Evolutionary conservation across 2,888 invertebrate species (phyloP).

Genomic region (Erebia ligea): DNA sequence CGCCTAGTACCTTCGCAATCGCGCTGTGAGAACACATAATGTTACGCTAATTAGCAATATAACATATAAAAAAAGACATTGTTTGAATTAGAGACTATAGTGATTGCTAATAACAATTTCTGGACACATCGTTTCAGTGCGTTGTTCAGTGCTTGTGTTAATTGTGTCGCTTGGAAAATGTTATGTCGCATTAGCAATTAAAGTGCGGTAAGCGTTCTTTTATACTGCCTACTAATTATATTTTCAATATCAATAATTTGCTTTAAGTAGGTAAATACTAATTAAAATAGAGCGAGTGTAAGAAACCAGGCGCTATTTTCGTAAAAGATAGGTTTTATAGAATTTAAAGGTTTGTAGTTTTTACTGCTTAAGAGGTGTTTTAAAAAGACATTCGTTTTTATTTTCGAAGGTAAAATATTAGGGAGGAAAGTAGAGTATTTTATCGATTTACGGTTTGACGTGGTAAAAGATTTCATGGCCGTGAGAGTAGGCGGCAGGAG

Average conservation of each 20-base stretch:
- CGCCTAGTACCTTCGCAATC: conserved; percentile 63
- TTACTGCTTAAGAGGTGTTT: not conserved
- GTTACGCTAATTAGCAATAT: conserved; percentile 21
- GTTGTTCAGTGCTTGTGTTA: conserved; percentile 17
- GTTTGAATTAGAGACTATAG: not conserved
- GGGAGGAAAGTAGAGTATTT: not conserved
- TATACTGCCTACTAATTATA: not conserved
- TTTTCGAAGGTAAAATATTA: not conserved
- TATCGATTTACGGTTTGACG: conserved; percentile 33
- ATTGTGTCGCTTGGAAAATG: conserved; percentile 16
- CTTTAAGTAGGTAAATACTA: not conserved
- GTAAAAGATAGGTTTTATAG: not conserved
- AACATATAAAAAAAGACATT: conserved; percentile 14
- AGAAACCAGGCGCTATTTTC: not conserved
- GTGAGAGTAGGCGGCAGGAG: conserved; percentile 68
- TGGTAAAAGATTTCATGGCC: conserved; percentile 53
- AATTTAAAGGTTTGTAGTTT: too few relatives aligned
- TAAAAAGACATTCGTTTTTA: not conserved
- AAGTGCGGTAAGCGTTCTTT: conserved; percentile 26
- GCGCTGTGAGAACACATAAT: conserved; percentile 50
- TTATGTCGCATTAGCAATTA: conserved; percentile 12
- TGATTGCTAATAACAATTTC: not conserved
- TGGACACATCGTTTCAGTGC: conserved; percentile 3
- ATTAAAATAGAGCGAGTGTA: not conserved
- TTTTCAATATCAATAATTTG: not conserved